A percentile compares a stretch with the other conserved stretches of the same genome.
Conservation (phyloP, 2,113 vertebrate species). For the Paradisaea rubra region DNA sequence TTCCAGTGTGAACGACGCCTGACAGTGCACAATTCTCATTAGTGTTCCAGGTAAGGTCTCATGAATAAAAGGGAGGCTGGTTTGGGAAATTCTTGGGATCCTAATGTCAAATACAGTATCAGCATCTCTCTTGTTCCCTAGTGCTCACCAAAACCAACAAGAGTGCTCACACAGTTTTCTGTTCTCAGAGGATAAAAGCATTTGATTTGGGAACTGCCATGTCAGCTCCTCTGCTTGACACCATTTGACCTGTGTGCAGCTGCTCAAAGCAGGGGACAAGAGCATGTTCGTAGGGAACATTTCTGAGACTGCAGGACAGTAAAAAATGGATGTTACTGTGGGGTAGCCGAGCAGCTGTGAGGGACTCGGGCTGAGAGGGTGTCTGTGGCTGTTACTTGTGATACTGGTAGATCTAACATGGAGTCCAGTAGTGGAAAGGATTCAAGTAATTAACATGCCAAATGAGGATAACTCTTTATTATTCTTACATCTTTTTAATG, state of each 20-base stretch:
- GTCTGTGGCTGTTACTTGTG: not conserved
- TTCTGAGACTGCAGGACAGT: not conserved
- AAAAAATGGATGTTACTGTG: not conserved
- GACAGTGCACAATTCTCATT: not conserved
- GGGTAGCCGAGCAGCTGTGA: not conserved
- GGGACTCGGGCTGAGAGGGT: not conserved
- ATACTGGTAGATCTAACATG: no score
- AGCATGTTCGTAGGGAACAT: not conserved
- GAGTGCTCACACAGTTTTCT: not conserved
- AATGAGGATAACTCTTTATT: not conserved
- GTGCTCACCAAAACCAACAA: not conserved
- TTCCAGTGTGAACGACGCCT: not conserved
- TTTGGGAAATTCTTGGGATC: not conserved
- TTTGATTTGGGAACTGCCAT: not conserved
- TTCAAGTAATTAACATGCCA: not conserved
- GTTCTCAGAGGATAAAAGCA: not conserved
- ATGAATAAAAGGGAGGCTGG: not conserved
- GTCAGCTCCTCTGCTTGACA: not conserved
- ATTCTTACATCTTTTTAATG: not conserved
- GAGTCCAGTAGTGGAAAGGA: not conserved
- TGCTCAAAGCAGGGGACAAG: not conserved
- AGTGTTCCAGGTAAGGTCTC: not conserved
- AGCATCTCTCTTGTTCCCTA: not conserved
- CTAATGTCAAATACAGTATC: not conserved
- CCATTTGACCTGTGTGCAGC: not conserved